Evolutionary conservation across 1,140 invertebrate genomes (phyloP), one percentile per base, ranked within the genome.

Genomic region (Drosophila pandora): DNA sequence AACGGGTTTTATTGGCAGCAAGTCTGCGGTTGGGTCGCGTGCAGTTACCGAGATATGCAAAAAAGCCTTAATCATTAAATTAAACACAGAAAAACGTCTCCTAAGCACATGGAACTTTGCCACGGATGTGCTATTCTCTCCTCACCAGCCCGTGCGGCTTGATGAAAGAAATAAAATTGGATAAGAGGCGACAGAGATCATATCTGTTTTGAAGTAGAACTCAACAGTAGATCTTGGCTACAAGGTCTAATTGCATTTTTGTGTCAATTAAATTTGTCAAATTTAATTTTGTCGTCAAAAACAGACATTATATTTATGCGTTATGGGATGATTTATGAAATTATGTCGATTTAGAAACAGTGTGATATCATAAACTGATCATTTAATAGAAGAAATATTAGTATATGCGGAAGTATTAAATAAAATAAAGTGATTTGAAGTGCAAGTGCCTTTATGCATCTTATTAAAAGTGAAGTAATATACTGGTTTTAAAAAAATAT

Each of bases 1-100:
- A 85, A 87, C 83, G 76, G 72, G 83, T 89, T 88, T 76, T 76
- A 64, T 64, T 72, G 62, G 79, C 84, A 63, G 65, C 53, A 47
- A 34, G 37, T 67, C 37, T 79, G 55, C 45, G 54, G 48, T 65
- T 50, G 23, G 71, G 61, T 70, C 65, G 73, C 73, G 58, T 76
- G 74, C 72, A 76, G 57, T 52, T 49, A 43, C 57, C 43, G 53
- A 22, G 58, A 60, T 67, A 74, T 75, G 72, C 70, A 76, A 65
- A 63, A 70, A 55, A 48, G 57, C 57, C 68, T 65, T 54, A 65
- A 78, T 72, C 54, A 60, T 56, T 71, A 72, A 78, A 72, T 78
- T 67, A 73, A 65, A 74, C 53, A 53, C 57, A 50, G 25, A 54
- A 48, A 56, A 69, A 69, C 50, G 50, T 69, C 63, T 37, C 56